Conservation (phyloP, 2,113 vertebrate genomes). For the Dicrurus megarhynchus region DNA sequence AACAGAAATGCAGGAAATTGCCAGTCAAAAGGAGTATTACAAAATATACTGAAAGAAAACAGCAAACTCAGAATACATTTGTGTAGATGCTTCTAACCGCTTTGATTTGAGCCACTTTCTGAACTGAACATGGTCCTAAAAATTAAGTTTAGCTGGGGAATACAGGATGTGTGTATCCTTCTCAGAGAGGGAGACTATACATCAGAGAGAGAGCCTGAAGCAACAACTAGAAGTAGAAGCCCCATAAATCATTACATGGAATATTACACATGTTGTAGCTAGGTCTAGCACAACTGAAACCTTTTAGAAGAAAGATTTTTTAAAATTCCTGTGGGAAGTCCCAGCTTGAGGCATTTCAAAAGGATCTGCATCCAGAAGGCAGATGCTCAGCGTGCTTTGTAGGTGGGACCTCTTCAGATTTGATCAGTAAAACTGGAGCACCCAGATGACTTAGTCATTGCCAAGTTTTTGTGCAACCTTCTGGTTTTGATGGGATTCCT, state of each 20-base stretch:
- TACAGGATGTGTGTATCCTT: neutral
- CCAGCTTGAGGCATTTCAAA: neutral
- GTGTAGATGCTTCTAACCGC: neutral
- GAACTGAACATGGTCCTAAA: neutral
- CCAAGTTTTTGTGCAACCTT: neutral
- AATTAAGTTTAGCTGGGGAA: neutral
- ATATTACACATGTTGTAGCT: neutral
- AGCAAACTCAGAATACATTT: neutral
- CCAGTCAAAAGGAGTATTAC: neutral
- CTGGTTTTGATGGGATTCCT: neutral
- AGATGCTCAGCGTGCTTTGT: neutral
- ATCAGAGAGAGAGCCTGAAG: neutral
- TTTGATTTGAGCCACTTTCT: neutral
- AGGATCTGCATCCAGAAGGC: neutral
- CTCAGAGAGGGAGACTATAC: neutral
- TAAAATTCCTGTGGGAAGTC: neutral
- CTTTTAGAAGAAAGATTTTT: neutral
- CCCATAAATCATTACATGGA: neutral
- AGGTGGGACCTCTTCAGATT: neutral
- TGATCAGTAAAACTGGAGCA: neutral
- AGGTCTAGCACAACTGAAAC: neutral
- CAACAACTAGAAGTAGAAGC: neutral
- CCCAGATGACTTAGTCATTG: neutral
- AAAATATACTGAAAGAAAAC: neutral
- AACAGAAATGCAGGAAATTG: neutral